Percentiles rank a stretch among this genome's conserved stretches.
Evolutionary conservation across 2,888 invertebrate species (phyloP).

Genomic region (Meandrusa payeni): DNA sequence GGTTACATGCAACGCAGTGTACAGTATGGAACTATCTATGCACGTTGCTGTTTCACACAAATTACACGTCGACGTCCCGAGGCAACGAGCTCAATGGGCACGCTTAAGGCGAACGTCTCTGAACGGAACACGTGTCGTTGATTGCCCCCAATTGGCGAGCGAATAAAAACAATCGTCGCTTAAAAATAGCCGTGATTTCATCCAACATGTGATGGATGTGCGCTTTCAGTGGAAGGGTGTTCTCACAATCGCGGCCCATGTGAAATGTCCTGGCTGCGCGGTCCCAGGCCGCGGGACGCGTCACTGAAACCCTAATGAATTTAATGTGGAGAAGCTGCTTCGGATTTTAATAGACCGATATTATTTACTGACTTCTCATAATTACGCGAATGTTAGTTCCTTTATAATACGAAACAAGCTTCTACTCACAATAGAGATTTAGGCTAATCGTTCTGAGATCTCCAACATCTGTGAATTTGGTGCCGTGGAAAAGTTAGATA

Average conservation of each 20-base stretch:
- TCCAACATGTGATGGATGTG: constrained; percentile 75
- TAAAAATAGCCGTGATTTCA: constrained; percentile 81
- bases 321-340: constrained; percentile 42
- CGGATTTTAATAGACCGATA: constrained; percentile 1
- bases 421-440: no score
- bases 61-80: constrained; percentile 36
- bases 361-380: no score
- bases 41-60: constrained; percentile 2
- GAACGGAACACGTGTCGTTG: constrained; percentile 75
- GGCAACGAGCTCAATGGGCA: constrained; percentile 64
- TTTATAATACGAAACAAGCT: no score
- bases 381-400: no score
- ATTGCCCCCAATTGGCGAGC: constrained; percentile 80
- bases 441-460: no score
- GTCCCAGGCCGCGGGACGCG: constrained; percentile 54
- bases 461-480: no score
- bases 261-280: constrained; percentile 61
- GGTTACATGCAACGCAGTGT: not conserved
- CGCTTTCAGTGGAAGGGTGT: constrained; percentile 61
- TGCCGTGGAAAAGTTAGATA: no score
- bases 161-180: constrained; percentile 80
- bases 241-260: constrained; percentile 65
- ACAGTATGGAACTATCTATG: constrained; percentile 8
- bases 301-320: constrained; percentile 59
- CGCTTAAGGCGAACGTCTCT: constrained; percentile 64